These are phyloP conservation scores for Sylvilagus floridanus DNA, from an alignment of 2,797 vertebrate genomes.

Conservation along the genomic window DNA sequence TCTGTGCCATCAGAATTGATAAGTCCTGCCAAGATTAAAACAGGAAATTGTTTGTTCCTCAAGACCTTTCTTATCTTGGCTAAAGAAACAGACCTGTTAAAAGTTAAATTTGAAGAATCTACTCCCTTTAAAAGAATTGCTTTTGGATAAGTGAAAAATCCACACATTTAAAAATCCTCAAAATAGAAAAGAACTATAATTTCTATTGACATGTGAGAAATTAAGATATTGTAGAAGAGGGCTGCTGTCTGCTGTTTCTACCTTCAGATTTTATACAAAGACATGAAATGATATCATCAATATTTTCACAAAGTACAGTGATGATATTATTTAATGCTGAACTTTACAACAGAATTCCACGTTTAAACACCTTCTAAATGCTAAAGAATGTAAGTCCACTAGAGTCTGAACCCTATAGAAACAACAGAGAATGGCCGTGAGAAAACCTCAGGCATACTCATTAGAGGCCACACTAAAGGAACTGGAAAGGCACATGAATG, in stretches of 20 bases:
- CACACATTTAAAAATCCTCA: background rate
- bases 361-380: background rate
- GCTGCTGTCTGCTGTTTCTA: background rate
- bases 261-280: slow-evolving; percentile 32
- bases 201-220: background rate
- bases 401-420: background rate
- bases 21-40: background rate
- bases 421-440: background rate
- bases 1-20: background rate
- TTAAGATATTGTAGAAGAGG: background rate
- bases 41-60: background rate
- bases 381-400: background rate
- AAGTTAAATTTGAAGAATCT: background rate
- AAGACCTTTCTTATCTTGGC: background rate
- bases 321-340: background rate
- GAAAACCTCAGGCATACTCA: background rate
- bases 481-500: background rate
- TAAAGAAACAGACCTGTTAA: slow-evolving; percentile 32
- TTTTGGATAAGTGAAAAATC: background rate
- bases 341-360: slow-evolving; percentile 2
- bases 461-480: background rate
- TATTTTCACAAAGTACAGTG: background rate
- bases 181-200: background rate
- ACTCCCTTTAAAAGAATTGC: background rate
- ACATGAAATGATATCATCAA: background rate